Conservation (phyloP, 2,113 vertebrate genomes). For the Mormyrus iriodes region DNA sequence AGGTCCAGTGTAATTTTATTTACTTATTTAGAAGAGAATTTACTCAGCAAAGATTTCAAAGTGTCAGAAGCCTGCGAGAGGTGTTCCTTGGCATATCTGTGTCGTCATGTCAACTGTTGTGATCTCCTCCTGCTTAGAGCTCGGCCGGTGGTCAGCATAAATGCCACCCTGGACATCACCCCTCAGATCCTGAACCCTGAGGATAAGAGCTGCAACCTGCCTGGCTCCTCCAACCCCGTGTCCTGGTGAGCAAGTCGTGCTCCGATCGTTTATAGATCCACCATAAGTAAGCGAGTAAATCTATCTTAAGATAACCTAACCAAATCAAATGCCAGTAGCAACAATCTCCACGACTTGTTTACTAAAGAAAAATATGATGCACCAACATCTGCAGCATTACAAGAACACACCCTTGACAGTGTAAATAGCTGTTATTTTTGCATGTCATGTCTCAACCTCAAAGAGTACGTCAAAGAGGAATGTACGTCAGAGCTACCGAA, state of each 20-base stretch:
- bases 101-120: background rate
- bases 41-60: background rate
- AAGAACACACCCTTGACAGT: too few relatives aligned
- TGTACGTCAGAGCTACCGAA: too few relatives aligned
- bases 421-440: too few relatives aligned
- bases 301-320: too few relatives aligned
- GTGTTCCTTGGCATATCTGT: too few relatives aligned
- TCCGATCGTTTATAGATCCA: background rate
- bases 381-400: too few relatives aligned
- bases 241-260: constrained; percentile 73
- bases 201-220: constrained; percentile 69
- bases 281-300: too few relatives aligned
- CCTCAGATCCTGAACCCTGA: constrained; percentile 90
- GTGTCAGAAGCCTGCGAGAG: background rate
- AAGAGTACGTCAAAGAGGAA: too few relatives aligned
- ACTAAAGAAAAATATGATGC: too few relatives aligned
- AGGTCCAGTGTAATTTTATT: background rate
- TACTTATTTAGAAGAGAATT: background rate
- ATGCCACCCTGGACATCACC: constrained; percentile 77
- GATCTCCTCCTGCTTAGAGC: constrained; percentile 56
- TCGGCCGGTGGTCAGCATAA: constrained; percentile 87
- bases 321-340: too few relatives aligned
- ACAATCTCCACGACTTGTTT: too few relatives aligned
- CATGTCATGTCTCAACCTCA: too few relatives aligned
- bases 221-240: constrained; percentile 55